Percentiles rank a stretch among this genome's conserved stretches.
Conservation (phyloP, 2,888 invertebrate genomes). For the Lasioglossum lativentre region DNA sequence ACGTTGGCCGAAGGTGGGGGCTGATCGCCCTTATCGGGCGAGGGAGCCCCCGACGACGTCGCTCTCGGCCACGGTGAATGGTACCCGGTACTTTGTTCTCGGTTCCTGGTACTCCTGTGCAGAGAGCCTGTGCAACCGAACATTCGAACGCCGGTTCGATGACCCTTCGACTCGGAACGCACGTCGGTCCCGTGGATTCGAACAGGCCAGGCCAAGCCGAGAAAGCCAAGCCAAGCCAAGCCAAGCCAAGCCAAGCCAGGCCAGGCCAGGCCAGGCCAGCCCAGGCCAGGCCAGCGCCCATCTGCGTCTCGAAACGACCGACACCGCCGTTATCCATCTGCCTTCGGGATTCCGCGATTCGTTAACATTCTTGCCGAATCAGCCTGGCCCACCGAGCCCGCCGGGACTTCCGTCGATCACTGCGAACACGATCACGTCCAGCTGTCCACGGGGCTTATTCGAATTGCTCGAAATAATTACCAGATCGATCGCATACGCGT, state of each 20-base stretch:
- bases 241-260: slow-evolving; percentile 33
- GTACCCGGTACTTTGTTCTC: slow-evolving; percentile 72
- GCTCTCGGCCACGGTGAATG: slow-evolving; percentile 61
- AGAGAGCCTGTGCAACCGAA: slow-evolving; percentile 41
- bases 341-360: slow-evolving; percentile 78
- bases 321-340: slow-evolving; percentile 76
- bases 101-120: slow-evolving; percentile 64
- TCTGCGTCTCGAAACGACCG: slow-evolving; percentile 52
- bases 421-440: background rate
- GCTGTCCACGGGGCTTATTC: background rate
- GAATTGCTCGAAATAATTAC: background rate
- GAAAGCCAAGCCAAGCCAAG: slow-evolving; percentile 14
- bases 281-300: slow-evolving; percentile 59
- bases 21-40: slow-evolving; percentile 61
- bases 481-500: background rate
- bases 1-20: slow-evolving; percentile 47
- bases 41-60: slow-evolving; percentile 52
- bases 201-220: slow-evolving; percentile 60
- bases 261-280: slow-evolving; percentile 53
- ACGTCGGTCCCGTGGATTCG: slow-evolving; percentile 38
- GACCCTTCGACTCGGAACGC: slow-evolving; percentile 58
- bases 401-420: slow-evolving; percentile 5
- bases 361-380: slow-evolving; percentile 81
- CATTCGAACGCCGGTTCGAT: slow-evolving; percentile 69
- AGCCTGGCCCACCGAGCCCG: background rate